A percentile compares a stretch with the other conserved stretches of the same genome.
These are phyloP conservation scores for Parauchenoglanis ngamensis DNA, from an alignment of 2,797 vertebrate species.

Conservation along the genomic window DNA sequence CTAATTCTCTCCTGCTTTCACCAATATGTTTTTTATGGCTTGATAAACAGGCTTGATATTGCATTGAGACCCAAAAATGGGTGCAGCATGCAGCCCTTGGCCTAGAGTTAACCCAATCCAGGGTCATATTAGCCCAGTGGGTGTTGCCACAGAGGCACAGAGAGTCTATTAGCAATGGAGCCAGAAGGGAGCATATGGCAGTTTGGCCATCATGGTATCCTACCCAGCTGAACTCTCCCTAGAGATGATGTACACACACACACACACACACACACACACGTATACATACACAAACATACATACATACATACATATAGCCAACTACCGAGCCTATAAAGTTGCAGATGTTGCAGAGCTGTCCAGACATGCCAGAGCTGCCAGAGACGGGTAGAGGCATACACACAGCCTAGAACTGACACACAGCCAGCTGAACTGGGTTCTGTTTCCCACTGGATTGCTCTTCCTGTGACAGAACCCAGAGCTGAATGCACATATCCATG, in stretches of 20 bases:
- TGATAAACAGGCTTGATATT: slow-evolving; percentile 6
- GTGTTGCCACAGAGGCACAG: slow-evolving; percentile 12
- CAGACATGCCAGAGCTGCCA: background rate
- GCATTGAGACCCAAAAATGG: background rate
- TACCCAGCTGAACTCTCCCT: slow-evolving; percentile 26
- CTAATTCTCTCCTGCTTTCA: slow-evolving; percentile 11
- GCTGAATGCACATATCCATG: slow-evolving; percentile 27
- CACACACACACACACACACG: slow-evolving; percentile 3
- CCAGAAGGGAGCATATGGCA: slow-evolving; percentile 30
- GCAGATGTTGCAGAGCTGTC: slow-evolving; percentile 8
- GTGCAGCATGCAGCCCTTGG: slow-evolving; percentile 8
- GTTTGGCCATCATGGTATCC: slow-evolving; percentile 8
- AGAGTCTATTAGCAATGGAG: slow-evolving; percentile 13
- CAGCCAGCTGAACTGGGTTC: slow-evolving; percentile 11
- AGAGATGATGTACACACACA: slow-evolving; percentile 17
- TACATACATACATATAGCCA: slow-evolving; percentile 5
- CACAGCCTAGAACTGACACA: slow-evolving; percentile 16
- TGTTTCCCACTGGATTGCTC: slow-evolving; percentile 14
- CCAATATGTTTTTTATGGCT: slow-evolving; percentile 16
- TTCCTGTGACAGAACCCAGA: slow-evolving; percentile 15
- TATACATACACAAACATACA: background rate
- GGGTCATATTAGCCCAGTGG: slow-evolving; percentile 27
- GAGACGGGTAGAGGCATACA: background rate
- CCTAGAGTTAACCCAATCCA: slow-evolving; percentile 23
- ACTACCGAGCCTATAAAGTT: slow-evolving; percentile 5